Conservation (phyloP, 1,140 invertebrate genomes). For the Plodia interpunctella region DNA sequence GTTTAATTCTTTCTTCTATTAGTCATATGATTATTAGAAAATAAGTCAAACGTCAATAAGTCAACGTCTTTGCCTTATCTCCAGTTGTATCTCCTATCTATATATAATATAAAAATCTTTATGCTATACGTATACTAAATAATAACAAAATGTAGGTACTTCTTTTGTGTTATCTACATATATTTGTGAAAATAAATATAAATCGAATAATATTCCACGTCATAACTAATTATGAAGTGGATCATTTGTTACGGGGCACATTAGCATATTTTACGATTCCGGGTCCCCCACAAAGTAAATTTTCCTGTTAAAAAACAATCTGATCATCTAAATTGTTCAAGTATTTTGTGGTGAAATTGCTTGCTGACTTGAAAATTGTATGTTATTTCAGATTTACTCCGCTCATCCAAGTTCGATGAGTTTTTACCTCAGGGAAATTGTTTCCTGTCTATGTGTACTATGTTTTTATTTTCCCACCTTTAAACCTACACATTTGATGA, state of each 20-base stretch:
- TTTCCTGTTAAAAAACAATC: constrained; percentile 6
- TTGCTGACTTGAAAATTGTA: neutral
- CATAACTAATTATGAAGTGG: neutral
- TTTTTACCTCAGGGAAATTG: constrained; percentile 2
- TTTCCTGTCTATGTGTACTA: neutral
- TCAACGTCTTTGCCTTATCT: no score
- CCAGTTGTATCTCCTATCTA: no score
- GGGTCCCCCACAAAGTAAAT: neutral
- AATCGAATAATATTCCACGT: neutral
- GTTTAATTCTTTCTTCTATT: no score
- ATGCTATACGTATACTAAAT: no score
- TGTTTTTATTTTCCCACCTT: constrained; percentile 2
- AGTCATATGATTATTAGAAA: no score
- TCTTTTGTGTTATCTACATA: no score
- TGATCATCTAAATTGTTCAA: neutral
- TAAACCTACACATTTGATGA: no score
- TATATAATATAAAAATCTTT: no score
- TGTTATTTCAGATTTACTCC: constrained; percentile 5
- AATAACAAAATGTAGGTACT: no score
- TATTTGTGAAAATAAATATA: no score
- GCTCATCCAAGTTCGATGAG: neutral
- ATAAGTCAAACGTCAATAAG: no score
- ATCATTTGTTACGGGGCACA: neutral
- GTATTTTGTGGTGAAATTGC: neutral
- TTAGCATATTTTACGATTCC: neutral